Evolutionary conservation across 1,140 invertebrate species (phyloP).

Genomic region (Anastrepha ludens): DNA sequence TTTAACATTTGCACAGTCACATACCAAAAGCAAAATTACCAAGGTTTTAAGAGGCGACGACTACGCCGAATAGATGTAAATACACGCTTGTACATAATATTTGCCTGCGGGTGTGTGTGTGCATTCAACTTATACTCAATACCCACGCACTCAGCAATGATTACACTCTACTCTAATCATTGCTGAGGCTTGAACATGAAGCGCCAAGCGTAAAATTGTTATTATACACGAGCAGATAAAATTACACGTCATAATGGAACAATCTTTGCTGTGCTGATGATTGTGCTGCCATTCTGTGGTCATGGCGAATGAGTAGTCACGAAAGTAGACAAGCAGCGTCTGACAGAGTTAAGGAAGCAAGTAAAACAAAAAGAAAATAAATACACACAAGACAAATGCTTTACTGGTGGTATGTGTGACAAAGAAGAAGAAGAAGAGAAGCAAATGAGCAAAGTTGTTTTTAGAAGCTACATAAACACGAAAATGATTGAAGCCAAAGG

Average conservation of each 20-base stretch:
- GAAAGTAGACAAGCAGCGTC: not conserved
- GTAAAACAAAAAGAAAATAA: not conserved
- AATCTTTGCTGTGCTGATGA: not conserved
- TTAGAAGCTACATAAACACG: not conserved
- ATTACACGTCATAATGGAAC: not conserved
- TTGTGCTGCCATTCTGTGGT: not conserved
- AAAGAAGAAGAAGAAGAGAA: not conserved
- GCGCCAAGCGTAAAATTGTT: constrained; percentile 22
- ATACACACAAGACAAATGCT: not conserved
- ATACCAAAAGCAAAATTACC: not conserved
- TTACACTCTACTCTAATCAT: too few species aligned
- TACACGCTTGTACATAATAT: not conserved
- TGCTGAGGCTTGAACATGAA: not conserved
- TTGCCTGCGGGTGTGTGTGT: too few species aligned
- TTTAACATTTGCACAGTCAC: constrained; percentile 8
- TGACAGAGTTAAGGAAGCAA: not conserved
- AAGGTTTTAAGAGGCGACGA: not conserved
- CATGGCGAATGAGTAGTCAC: not conserved
- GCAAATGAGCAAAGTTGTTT: not conserved
- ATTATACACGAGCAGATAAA: constrained; percentile 31
- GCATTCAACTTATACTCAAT: too few species aligned
- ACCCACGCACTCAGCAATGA: too few species aligned
- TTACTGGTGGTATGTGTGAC: not conserved
- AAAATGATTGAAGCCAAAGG: not conserved
- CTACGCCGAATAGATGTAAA: not conserved